Evolutionary conservation across 2,888 invertebrate species (phyloP), one percentile per base, ranked within the genome.

Genomic region (Chaetogeoica ovagalla): DNA sequence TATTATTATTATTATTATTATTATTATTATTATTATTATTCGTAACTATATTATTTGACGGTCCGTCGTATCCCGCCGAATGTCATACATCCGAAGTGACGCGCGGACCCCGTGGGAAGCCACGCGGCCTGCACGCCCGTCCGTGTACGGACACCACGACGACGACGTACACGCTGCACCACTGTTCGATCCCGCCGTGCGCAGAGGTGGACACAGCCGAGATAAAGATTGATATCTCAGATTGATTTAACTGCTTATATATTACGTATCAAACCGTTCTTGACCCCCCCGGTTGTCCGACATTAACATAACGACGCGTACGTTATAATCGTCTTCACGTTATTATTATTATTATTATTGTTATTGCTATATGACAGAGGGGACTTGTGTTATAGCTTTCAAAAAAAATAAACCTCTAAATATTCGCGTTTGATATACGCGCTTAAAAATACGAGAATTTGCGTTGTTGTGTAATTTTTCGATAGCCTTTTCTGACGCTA

Each of bases 91-190:
- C 23, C 3, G 55, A 39, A 39, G 74, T 39, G 74, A 74, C 55
- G 55, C 63, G 52, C 15, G 17, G 74, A 74, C 74, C 63, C 74
- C 74, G 74, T 74, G 74, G 74, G 74, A 74, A 74, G 74, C n/a
- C 39, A 17, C 52, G 37, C 30, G 30, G 30, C 30, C 2, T 4
- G 30, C 30, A 30, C 30, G 30, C 30, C 30, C 30, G 30, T 30
- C 30, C 30, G 4, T 30, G n/a, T n/a, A n/a, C n/a, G n/a, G n/a
- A n/a, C n/a, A n/a, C n/a, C n/a, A n/a, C n/a, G n/a, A n/a, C n/a
- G n/a, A n/a, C n/a, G n/a, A n/a, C n/a, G n/a, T n/a, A n/a, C n/a
- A n/a, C n/a, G 21, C 30, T 30, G 30, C 30, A 30, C 30, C 17
- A 23, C 63, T 1, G 17, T 52, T 55, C 55, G 55, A 65, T 55